Evolutionary conservation across 2,797 vertebrate genomes (phyloP).

Genomic region (Helicolenus hilgendorfi): DNA sequence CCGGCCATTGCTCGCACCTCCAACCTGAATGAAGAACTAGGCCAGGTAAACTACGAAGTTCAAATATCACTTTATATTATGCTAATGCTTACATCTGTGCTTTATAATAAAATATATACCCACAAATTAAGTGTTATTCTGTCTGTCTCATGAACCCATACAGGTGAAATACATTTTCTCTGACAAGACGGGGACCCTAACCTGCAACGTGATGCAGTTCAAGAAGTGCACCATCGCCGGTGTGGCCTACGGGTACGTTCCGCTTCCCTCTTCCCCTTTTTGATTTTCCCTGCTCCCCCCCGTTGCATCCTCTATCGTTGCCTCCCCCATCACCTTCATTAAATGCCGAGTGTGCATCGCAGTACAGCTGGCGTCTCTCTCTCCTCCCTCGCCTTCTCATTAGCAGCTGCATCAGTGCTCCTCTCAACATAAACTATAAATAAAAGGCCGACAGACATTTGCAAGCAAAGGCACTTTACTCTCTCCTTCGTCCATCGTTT

Average conservation of each 20-base stretch:
- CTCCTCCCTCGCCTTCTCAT: slow-evolving; percentile 77
- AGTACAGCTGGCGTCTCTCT: slow-evolving; percentile 79
- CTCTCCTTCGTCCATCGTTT: slow-evolving; percentile 17
- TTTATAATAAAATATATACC: neutral
- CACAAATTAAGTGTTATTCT: neutral
- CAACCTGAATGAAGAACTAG: slow-evolving; percentile 98
- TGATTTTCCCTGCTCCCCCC: neutral
- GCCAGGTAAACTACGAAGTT: slow-evolving; percentile 92
- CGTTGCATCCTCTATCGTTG: slow-evolving; percentile 1
- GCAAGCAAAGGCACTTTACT: slow-evolving; percentile 56
- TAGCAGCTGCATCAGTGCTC: slow-evolving; percentile 83
- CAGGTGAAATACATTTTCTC: slow-evolving; percentile 99
- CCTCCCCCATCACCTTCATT: slow-evolving; percentile 70
- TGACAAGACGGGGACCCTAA: slow-evolving; percentile 98
- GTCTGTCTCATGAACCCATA: slow-evolving; percentile 12
- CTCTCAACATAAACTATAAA: slow-evolving; percentile 83
- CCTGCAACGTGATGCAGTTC: slow-evolving; percentile 99
- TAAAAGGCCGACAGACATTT: slow-evolving; percentile 70
- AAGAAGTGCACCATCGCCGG: slow-evolving; percentile 99
- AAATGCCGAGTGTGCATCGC: slow-evolving; percentile 74
- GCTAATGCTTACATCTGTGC: neutral
- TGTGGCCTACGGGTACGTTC: slow-evolving; percentile 95
- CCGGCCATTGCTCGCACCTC: slow-evolving; percentile 98
- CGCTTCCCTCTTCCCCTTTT: neutral
- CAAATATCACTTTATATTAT: neutral